Conservation (phyloP, 53 echinoderm and acorn worm genomes). For the Arbacia lixula region DNA sequence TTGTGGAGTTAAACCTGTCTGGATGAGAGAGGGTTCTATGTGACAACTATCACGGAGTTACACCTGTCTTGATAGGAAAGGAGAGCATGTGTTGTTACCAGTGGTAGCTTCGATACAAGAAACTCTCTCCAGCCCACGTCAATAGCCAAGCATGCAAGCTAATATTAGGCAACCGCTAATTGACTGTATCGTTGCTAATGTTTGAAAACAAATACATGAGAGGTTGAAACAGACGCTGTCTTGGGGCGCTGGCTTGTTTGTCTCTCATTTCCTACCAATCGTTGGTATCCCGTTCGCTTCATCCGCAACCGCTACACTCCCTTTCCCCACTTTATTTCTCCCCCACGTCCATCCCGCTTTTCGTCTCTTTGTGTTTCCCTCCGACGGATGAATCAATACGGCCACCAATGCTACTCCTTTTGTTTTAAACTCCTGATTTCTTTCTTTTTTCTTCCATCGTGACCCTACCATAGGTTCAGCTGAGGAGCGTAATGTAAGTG, state of each 20-base stretch:
- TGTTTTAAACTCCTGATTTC: conserved; percentile 51
- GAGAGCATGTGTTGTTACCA: too few species aligned
- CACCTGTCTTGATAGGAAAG: too few species aligned
- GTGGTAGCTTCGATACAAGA: too few species aligned
- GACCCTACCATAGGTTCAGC: conserved; percentile 36
- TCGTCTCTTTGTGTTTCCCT: not conserved
- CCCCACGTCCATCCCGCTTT: not conserved
- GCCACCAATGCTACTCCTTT: not conserved
- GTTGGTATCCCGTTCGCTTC: conserved; percentile 13
- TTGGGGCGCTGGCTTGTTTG: conserved; percentile 34
- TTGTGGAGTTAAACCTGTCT: too few species aligned
- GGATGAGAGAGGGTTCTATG: too few species aligned
- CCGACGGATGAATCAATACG: conserved; percentile 35
- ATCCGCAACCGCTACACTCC: not conserved
- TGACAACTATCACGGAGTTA: too few species aligned
- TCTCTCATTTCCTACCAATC: conserved; percentile 13
- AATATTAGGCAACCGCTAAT: conserved; percentile 48
- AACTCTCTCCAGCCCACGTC: not conserved
- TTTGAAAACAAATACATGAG: conserved; percentile 46
- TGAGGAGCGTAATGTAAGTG: conserved; percentile 34
- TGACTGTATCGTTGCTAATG: conserved; percentile 52
- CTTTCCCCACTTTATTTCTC: not conserved
- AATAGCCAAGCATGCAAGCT: not conserved
- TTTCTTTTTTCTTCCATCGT: not conserved
- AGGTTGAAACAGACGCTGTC: conserved; percentile 48